These are phyloP conservation scores for Reinhardtius hippoglossoides DNA, from an alignment of 2,113 vertebrate species.

Conservation along the genomic window DNA sequence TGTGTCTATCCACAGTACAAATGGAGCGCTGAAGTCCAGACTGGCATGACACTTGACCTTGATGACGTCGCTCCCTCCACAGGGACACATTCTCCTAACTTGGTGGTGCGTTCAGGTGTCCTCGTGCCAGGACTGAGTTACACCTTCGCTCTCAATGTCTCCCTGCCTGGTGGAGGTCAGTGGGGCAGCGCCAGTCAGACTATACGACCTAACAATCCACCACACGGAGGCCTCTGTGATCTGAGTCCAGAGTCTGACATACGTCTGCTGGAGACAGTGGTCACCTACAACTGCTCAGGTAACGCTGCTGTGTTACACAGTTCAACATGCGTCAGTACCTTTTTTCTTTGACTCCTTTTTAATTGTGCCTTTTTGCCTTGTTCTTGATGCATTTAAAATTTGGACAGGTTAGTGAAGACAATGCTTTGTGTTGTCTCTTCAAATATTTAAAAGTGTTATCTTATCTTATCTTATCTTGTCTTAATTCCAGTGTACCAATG, in stretches of 20 bases:
- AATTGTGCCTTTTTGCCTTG: no score
- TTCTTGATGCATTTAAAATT: no score
- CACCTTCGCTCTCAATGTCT: conserved; percentile 80
- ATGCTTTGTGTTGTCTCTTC: no score
- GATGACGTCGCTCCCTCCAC: conserved; percentile 65
- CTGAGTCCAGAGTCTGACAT: conserved; percentile 73
- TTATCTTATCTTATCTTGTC: no score
- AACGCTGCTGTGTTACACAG: conserved; percentile 1
- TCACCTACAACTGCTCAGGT: conserved; percentile 85
- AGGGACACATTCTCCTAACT: conserved; percentile 61
- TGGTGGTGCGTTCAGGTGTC: conserved; percentile 75
- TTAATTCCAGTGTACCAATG: neutral
- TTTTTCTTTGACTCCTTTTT: no score
- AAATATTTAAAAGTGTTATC: no score
- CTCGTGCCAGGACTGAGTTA: conserved; percentile 72
- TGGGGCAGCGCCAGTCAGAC: conserved; percentile 77
- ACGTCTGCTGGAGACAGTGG: conserved; percentile 73
- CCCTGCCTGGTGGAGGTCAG: conserved; percentile 52
- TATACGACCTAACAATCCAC: conserved; percentile 67
- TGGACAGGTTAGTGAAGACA: no score
- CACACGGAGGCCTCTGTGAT: conserved; percentile 78
- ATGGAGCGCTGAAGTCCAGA: conserved; percentile 77
- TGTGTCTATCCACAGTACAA: conserved; percentile 69
- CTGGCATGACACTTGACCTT: conserved; percentile 70
- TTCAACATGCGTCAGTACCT: neutral